A percentile compares a stretch with the other conserved stretches of the same genome.
Evolutionary conservation across 64 coral and sea anemone species (phyloP).

Genomic region (Porites australiensis): DNA sequence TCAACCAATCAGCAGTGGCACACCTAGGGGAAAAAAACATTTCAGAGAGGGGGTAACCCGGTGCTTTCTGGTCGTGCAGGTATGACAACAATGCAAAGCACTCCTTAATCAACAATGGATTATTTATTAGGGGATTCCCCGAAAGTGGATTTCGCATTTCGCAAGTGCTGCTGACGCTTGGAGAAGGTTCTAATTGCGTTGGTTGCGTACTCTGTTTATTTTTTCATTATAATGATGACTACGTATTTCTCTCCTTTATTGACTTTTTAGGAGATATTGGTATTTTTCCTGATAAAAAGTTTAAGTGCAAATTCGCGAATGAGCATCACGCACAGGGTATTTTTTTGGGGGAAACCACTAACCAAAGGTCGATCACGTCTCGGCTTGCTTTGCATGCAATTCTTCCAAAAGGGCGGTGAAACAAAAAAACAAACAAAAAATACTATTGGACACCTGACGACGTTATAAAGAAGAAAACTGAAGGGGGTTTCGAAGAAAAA

Average conservation of each 20-base stretch:
- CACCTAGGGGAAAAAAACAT: neutral
- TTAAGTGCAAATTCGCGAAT: neutral
- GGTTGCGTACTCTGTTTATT: neutral
- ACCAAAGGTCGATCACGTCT: too few relatives aligned
- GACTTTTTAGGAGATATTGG: neutral
- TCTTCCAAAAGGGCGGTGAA: too few relatives aligned
- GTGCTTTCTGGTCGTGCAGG: constrained; percentile 13
- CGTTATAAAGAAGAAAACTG: too few relatives aligned
- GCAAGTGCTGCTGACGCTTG: neutral
- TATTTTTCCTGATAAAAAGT: neutral
- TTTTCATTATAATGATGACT: neutral
- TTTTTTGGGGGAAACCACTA: too few relatives aligned
- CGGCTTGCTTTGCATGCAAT: too few relatives aligned
- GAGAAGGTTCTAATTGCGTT: neutral
- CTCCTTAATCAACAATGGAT: neutral
- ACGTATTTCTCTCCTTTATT: neutral
- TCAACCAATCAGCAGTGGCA: constrained; percentile 72
- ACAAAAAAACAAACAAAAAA: too few relatives aligned
- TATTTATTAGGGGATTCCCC: constrained; percentile 96
- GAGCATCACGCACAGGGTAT: too few relatives aligned
- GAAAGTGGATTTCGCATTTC: constrained; percentile 21
- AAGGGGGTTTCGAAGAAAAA: too few relatives aligned
- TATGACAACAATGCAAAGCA: constrained; percentile 3
- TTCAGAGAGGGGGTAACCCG: constrained; percentile 35
- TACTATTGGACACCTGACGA: too few relatives aligned